phyloP scores from a whole-genome alignment of 2,888 invertebrate genomes.

The Polydesmus complanatus region DNA sequence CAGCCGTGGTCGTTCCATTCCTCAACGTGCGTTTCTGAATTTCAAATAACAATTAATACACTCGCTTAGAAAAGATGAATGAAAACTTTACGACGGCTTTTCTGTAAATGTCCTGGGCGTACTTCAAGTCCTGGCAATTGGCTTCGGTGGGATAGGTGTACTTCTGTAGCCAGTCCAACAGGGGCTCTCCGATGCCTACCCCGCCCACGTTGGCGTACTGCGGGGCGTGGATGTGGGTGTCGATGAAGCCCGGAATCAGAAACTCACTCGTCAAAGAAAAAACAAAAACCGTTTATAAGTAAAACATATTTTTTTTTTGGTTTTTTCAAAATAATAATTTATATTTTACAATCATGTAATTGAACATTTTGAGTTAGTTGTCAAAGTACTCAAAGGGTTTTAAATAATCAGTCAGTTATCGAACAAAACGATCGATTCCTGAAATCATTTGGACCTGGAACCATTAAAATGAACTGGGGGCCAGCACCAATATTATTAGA shows the following conservation, averaged over 20 bases:
- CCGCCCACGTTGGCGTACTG: slow-evolving; percentile 81
- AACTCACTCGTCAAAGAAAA: slow-evolving; percentile 36
- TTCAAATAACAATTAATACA: slow-evolving; percentile 22
- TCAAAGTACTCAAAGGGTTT: too few species aligned
- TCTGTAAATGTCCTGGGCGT: slow-evolving; percentile 55
- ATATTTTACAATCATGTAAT: too few species aligned
- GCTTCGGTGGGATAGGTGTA: slow-evolving; percentile 76
- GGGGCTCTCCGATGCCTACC: slow-evolving; percentile 58
- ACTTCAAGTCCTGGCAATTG: slow-evolving; percentile 49
- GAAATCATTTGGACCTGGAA: too few species aligned
- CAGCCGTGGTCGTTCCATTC: slow-evolving; percentile 76
- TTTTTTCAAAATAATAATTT: too few species aligned
- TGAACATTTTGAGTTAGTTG: too few species aligned
- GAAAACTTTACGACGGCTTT: slow-evolving; percentile 56
- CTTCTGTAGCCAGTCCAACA: slow-evolving; percentile 68
- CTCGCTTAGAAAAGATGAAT: slow-evolving; percentile 1
- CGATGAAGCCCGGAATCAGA: slow-evolving; percentile 73
- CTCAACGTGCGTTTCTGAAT: slow-evolving; percentile 52
- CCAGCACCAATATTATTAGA: too few species aligned
- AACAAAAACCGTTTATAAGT: neutral
- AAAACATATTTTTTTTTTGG: neutral
- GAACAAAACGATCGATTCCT: too few species aligned
- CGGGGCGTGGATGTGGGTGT: slow-evolving; percentile 79
- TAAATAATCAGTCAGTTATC: too few species aligned
- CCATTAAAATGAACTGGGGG: too few species aligned